Percentiles rank a stretch among this genome's conserved stretches.
Evolutionary conservation across 2,888 invertebrate species (phyloP).

Genomic region (Tenthredo livida): DNA sequence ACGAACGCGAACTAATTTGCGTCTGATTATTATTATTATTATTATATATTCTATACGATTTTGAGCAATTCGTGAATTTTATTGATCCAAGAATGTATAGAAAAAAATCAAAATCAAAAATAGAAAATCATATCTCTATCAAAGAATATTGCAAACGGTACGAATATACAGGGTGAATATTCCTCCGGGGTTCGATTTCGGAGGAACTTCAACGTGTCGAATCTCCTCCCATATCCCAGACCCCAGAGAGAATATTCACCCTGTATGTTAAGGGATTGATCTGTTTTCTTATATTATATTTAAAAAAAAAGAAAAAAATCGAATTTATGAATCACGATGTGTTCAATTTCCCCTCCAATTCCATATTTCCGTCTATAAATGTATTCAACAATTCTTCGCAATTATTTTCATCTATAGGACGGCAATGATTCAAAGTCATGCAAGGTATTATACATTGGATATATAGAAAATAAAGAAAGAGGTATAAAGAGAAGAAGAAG

Average conservation of each 20-base stretch:
- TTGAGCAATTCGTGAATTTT: too few species aligned
- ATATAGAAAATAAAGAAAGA: not conserved
- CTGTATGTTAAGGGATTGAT: not conserved
- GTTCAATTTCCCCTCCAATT: not conserved
- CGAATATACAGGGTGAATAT: too few species aligned
- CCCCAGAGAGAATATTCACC: too few species aligned
- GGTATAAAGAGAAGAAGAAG: not conserved
- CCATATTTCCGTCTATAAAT: not conserved
- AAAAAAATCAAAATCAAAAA: too few species aligned
- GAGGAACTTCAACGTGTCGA: too few species aligned
- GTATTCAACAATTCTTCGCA: not conserved
- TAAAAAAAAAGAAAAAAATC: not conserved
- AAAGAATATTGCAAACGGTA: not conserved
- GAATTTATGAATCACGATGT: not conserved
- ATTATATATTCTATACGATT: too few species aligned
- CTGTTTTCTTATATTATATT: not conserved
- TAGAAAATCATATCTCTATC: not conserved
- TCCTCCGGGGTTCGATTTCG: too few species aligned
- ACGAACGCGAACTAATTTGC: not conserved
- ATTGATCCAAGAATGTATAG: not conserved
- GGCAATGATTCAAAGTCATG: not conserved
- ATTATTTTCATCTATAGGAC: not conserved
- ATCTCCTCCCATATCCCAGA: too few species aligned
- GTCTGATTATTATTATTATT: too few species aligned
- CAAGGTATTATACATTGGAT: too few species aligned